These are phyloP conservation scores for Allolobophora icterica DNA, from an alignment of 2,888 invertebrate species.

Conservation along the genomic window DNA sequence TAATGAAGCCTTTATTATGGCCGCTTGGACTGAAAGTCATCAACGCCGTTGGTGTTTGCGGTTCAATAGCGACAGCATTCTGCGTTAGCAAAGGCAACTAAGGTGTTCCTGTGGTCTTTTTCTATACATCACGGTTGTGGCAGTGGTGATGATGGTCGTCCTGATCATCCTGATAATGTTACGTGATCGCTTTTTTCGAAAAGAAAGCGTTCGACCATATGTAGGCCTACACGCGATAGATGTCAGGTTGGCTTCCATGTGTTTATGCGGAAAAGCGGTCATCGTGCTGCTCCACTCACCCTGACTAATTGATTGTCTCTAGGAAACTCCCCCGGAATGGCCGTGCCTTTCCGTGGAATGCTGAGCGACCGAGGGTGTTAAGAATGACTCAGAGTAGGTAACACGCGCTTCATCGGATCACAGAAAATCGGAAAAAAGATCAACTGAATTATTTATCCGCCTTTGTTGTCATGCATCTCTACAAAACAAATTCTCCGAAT, in stretches of 20 bases:
- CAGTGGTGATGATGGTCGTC: too few relatives aligned
- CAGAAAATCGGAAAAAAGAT: too few relatives aligned
- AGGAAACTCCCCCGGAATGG: not conserved
- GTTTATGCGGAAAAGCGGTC: too few relatives aligned
- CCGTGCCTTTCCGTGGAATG: not conserved
- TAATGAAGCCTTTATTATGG: not conserved
- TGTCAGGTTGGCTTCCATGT: not conserved
- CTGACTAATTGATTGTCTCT: not conserved
- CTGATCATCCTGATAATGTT: not conserved
- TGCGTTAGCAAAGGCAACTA: too few relatives aligned
- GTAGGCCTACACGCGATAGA: not conserved
- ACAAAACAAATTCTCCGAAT: too few relatives aligned
- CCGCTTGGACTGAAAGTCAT: not conserved
- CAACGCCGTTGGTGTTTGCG: not conserved
- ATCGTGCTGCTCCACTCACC: not conserved
- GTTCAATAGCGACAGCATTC: too few relatives aligned
- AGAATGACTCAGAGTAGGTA: too few relatives aligned
- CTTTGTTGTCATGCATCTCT: too few relatives aligned
- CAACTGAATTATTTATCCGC: too few relatives aligned
- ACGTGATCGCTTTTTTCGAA: not conserved
- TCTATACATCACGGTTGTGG: not conserved
- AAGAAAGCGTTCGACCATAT: not conserved
- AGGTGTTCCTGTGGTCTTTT: not conserved
- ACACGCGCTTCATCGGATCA: too few relatives aligned
- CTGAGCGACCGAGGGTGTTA: too few relatives aligned